Evolutionary conservation across 2,888 invertebrate genomes (phyloP), one percentile per base, ranked within the genome.

Genomic region (Drosophila longiperda): DNA sequence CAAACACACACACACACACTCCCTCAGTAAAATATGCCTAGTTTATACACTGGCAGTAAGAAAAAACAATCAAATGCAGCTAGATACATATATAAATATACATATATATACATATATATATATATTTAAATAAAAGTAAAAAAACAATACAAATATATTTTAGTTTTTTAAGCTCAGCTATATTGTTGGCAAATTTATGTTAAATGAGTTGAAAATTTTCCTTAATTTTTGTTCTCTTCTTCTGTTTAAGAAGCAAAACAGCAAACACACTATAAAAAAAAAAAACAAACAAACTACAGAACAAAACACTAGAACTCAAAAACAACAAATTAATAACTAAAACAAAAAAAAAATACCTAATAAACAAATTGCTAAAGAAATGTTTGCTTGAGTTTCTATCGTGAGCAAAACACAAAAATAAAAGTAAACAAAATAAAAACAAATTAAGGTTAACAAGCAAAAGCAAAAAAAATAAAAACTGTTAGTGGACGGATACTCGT

Each of bases 401-500:
- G 53, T 23, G 66, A 79, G 78, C 64, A 73, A 72, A 66, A 67
- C 55, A 73, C 29, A 42, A 8, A 38, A 17, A 23, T 45, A 45
- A 45, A 45, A 45, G 15, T 15, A 23, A 45, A 15, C 45, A 23
- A 45, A 45, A 45, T 45, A 45, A 23, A 45, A 75, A 68, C 75
- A 84, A 67, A 73, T 79, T 72, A 77, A 82, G 64, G 73, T 40
- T 75, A 69, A 75, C 38, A 73, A 73, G 72, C 59, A 65, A 62
- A 66, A 71, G 64, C 64, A 73, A 71, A 65, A 68, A 68, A 73
- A 72, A 80, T 77, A 70, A 65, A 83, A 73, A 88, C 83, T 88
- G 87, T 91, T 91, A 92, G 90, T 87, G 87, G 87, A 80, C 63
- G 62, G 66, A 80, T 66, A 78, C 71, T 75, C 77, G 77, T 78